Percentiles rank a stretch among this genome's conserved stretches.
Conservation (phyloP, 1,140 invertebrate species). For the Hermetia illucens region DNA sequence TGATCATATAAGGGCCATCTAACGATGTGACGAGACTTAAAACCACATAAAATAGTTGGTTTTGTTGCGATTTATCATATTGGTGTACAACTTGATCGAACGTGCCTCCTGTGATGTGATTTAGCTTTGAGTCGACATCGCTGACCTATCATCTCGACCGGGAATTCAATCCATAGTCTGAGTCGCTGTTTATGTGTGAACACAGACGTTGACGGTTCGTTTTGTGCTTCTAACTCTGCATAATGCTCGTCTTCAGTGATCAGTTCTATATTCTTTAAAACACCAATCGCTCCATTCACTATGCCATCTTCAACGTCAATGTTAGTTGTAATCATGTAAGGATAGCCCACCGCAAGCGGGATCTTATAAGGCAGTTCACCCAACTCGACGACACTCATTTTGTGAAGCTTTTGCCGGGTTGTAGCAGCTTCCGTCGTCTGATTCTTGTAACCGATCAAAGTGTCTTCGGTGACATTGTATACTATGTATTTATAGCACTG, state of each 20-base stretch:
- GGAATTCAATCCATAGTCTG: too few relatives aligned
- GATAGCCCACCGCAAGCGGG: slow-evolving; percentile 6
- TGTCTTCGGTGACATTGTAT: too few relatives aligned
- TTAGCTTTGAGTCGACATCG: neutral
- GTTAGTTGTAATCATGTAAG: slow-evolving; percentile 2
- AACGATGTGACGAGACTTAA: slow-evolving; percentile 5
- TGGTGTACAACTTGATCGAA: slow-evolving; percentile 6
- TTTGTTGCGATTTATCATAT: slow-evolving; percentile 5
- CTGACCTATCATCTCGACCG: too few relatives aligned
- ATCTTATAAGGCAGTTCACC: slow-evolving; percentile 1
- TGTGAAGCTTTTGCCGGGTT: neutral
- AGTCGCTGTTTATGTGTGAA: too few relatives aligned
- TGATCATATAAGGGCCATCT: slow-evolving; percentile 2
- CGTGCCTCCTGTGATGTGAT: neutral
- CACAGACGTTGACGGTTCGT: too few relatives aligned
- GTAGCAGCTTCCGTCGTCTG: too few relatives aligned
- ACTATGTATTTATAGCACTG: too few relatives aligned
- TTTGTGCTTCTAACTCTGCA: too few relatives aligned
- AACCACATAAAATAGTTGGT: slow-evolving; percentile 7
- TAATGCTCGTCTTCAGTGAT: too few relatives aligned
- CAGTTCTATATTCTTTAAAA: neutral
- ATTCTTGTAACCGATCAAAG: too few relatives aligned
- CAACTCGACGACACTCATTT: neutral
- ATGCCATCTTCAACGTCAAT: slow-evolving; percentile 1
- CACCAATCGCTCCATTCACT: neutral